Conservation (phyloP, 2,888 invertebrate species). For the Bibio marci region DNA sequence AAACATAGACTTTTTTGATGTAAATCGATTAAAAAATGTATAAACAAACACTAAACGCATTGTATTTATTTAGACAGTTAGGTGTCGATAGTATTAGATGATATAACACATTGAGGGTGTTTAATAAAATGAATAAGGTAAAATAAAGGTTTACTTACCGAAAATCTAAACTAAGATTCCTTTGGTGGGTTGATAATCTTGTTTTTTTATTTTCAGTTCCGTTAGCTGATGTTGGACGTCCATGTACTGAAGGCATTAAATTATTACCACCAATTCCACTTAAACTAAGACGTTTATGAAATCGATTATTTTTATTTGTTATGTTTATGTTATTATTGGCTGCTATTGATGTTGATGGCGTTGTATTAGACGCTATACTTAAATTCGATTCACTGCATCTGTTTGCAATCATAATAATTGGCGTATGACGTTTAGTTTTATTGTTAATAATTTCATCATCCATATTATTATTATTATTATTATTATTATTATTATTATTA, state of each 20-base stretch:
- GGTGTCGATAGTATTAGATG: too few species aligned
- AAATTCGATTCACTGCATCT: conserved; percentile 1
- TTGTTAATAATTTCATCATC: conserved; percentile 11
- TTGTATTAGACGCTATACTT: conserved; percentile 1
- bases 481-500: neutral
- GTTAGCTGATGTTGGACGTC: conserved; percentile 18
- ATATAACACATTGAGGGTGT: too few species aligned
- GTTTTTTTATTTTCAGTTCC: conserved; percentile 18
- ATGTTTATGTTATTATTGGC: neutral
- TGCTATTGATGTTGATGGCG: neutral
- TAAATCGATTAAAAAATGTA: too few species aligned
- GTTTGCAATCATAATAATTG: conserved; percentile 5
- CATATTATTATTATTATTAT: neutral
- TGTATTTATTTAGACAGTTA: too few species aligned
- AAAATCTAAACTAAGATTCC: conserved; percentile 79
- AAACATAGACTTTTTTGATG: too few species aligned
- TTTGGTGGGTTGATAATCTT: conserved; percentile 46
- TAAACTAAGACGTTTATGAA: conserved; percentile 26
- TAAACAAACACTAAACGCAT: too few species aligned
- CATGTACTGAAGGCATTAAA: conserved; percentile 29
- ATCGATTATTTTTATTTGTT: conserved; percentile 14
- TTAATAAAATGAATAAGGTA: too few species aligned
- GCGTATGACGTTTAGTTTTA: neutral
- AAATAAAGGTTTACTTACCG: conserved; percentile 38
- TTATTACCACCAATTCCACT: conserved; percentile 21